Percentiles rank a stretch among this genome's conserved stretches.
Conservation (phyloP, 2,888 invertebrate species). For the Aplocera efformata region DNA sequence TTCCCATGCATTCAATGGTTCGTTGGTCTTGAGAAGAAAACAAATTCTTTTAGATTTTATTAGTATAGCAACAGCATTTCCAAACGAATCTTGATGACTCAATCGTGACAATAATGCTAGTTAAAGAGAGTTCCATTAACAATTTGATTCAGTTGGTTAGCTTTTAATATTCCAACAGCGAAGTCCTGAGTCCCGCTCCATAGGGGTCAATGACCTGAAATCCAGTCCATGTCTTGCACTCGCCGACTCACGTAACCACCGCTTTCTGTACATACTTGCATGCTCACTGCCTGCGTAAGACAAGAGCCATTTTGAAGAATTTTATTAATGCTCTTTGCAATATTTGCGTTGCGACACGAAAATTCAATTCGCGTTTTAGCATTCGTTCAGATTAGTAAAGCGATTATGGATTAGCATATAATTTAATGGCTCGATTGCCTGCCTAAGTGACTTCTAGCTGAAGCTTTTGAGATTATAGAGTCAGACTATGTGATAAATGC, state of each 20-base stretch:
- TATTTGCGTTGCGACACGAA: constrained; percentile 13
- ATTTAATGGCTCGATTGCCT: constrained; percentile 18
- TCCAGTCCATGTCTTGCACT: constrained; percentile 76
- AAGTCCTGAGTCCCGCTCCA: constrained; percentile 75
- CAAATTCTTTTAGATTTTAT: too few species aligned
- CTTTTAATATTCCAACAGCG: constrained; percentile 66
- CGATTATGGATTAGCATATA: constrained; percentile 25
- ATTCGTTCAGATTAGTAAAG: constrained; percentile 14
- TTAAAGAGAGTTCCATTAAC: constrained; percentile 20
- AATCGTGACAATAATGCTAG: constrained; percentile 16
- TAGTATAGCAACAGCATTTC: not conserved
- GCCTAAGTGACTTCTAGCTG: constrained; percentile 6
- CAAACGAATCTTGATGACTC: constrained; percentile 9
- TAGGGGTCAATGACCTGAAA: constrained; percentile 68
- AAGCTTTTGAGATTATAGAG: too few species aligned
- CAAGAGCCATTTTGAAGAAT: constrained; percentile 18
- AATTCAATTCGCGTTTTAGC: constrained; percentile 21
- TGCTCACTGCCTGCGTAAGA: constrained; percentile 25
- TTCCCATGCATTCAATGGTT: too few species aligned
- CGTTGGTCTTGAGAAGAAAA: too few species aligned
- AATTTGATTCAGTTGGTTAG: constrained; percentile 30
- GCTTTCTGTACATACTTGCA: constrained; percentile 55
- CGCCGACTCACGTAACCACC: constrained; percentile 71
- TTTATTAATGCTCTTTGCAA: constrained; percentile 18
- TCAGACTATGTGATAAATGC: constrained; percentile 12